Evolutionary conservation across 2,888 invertebrate genomes (phyloP), one percentile per base, ranked within the genome.

Genomic region (Corythucha ciliata): DNA sequence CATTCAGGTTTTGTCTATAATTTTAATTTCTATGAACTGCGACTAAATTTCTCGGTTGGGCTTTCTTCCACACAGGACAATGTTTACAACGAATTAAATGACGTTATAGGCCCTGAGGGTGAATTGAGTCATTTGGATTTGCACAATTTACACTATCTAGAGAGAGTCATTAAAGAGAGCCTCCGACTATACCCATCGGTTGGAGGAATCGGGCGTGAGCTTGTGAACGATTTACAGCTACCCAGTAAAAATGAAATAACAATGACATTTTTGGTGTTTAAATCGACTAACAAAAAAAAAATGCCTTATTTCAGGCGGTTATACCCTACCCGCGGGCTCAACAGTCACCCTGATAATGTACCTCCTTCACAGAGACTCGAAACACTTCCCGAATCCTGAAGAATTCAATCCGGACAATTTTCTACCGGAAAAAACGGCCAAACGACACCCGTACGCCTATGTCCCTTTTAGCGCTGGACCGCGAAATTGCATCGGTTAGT

Each of bases 131-230:
- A 33, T 22, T 10, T 20, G 18, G 48, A 48, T 18, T 32, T 48
- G 20, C 18, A 26, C 6, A 33, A 39, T n/a, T 29, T 48, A 33
- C 27, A 29, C 21, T 48, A 48, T 25, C 34, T 51, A 3, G 42
- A 33, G 8, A 3, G 33, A 5, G 33, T 33, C 4, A 7, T 33
- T 3, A 33, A 33, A 33, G 33, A 33, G 33, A 34, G 44, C 1
- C 33, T 51, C 10, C 21, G 51, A 34, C 26, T 42, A 14, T 41
- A 48, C 16, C 32, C 48, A 2, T 27, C 22, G 4, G 32, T 32
- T 3, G 29, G 25, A n/a, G 27, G 39, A 12, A 41, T 48, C n/a
- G 48, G 21, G 3, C 16, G 48, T n/a, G 22, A 14, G 32, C 18
- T 20, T 29, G n/a, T 14, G 10, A 7, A 41, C 6, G 48, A 48